phyloP scores from a whole-genome alignment of 2,113 vertebrate genomes.

The Paradisaea rubra region DNA sequence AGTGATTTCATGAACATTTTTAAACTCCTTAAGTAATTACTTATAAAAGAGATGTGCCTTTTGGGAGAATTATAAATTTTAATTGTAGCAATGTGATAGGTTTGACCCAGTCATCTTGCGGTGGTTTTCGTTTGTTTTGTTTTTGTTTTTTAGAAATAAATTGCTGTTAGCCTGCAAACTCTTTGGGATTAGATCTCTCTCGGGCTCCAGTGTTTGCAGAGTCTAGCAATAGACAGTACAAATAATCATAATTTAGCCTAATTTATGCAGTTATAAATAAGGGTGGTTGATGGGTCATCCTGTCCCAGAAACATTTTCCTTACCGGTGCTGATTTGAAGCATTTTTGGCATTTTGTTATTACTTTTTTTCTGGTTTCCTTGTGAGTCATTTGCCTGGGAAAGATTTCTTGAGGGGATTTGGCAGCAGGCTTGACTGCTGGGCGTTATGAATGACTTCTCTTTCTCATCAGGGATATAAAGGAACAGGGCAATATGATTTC shows the following conservation, averaged over 20 bases:
- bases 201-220: not conserved
- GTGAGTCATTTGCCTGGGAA: not conserved
- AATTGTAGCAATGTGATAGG: rapidly evolving
- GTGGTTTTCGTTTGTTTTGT: not conserved
- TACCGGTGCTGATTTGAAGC: not conserved
- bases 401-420: not conserved
- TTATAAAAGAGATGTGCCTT: not conserved
- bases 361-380: not conserved
- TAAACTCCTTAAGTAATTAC: not conserved
- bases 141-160: not conserved
- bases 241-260: not conserved
- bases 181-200: not conserved
- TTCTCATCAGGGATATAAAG: not conserved
- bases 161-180: not conserved
- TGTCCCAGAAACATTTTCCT: constrained; percentile 8
- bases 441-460: not conserved
- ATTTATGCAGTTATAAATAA: not conserved
- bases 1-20: not conserved
- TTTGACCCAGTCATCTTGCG: not conserved
- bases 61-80: not conserved
- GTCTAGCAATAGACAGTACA: not conserved
- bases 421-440: not conserved
- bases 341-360: not conserved
- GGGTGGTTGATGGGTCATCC: not conserved
- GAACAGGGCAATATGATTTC: not conserved